phyloP scores from a whole-genome alignment of 2,113 vertebrate species.

The Microtus pennsylvanicus region DNA sequence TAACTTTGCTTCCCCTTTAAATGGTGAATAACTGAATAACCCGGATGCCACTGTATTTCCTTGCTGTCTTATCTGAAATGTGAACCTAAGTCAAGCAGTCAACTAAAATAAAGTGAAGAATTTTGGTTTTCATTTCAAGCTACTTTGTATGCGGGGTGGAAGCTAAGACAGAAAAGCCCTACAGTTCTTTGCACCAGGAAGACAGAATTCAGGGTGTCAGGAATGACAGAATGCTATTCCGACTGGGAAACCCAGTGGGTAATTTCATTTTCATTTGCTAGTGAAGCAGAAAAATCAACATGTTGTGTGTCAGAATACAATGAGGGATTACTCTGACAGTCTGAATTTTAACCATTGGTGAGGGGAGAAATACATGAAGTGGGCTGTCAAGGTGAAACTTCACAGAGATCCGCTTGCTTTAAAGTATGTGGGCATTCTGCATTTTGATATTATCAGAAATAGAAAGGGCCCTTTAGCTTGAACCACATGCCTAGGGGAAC shows the following conservation, averaged over 20 bases:
- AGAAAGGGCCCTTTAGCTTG: conserved; percentile 56
- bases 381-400: conserved; percentile 61
- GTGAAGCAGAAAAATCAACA: conserved; percentile 79
- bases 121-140: background rate
- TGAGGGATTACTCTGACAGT: conserved; percentile 57
- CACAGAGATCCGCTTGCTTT: conserved; percentile 18
- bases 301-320: conserved; percentile 69
- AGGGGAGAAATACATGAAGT: background rate
- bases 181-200: conserved; percentile 34
- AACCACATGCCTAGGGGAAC: conserved; percentile 33
- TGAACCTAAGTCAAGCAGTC: background rate
- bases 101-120: conserved; percentile 3
- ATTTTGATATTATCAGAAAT: conserved; percentile 51
- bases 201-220: conserved; percentile 66
- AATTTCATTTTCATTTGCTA: conserved; percentile 79
- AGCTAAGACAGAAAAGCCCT: background rate
- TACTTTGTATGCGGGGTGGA: background rate
- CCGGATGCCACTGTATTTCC: background rate
- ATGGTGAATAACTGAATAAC: background rate
- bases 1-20: background rate
- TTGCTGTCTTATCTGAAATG: background rate
- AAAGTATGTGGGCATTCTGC: conserved; percentile 32
- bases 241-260: conserved; percentile 70
- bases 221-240: conserved; percentile 68
- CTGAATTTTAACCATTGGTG: conserved; percentile 60